phyloP scores from a whole-genome alignment of 2,113 vertebrate genomes.

The Aramus guarauna region DNA sequence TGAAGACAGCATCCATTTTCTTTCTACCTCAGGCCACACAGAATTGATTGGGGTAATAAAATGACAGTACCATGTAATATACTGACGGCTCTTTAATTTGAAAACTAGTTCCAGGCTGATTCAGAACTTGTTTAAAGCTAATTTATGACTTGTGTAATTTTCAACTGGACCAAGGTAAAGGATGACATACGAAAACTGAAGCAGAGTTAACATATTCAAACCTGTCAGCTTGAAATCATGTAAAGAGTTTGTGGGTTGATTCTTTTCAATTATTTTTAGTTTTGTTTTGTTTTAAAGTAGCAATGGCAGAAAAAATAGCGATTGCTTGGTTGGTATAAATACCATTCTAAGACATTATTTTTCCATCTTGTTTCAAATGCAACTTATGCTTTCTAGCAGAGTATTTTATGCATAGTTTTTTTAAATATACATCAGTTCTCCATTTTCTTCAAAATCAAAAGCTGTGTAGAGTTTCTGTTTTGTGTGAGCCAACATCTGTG shows the following conservation, averaged over 20 bases:
- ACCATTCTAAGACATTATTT: not conserved
- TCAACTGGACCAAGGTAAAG: conserved; percentile 67
- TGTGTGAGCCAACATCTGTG: not conserved
- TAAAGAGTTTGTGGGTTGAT: not conserved
- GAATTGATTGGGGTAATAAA: conserved; percentile 93
- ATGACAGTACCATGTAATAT: conserved; percentile 85
- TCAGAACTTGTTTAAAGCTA: conserved; percentile 85
- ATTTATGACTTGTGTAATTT: conserved; percentile 84
- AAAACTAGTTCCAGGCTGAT: conserved; percentile 79
- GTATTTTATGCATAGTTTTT: not conserved
- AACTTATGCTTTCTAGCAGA: not conserved
- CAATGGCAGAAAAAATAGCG: not conserved
- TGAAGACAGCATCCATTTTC: conserved; percentile 80
- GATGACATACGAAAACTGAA: conserved; percentile 75
- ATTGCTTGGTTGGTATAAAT: not conserved
- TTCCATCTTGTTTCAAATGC: not conserved
- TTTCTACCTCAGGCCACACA: conserved; percentile 75
- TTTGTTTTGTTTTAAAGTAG: not conserved
- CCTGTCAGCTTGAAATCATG: conserved; percentile 33
- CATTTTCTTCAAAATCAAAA: not conserved
- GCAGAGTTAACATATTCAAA: conserved; percentile 74
- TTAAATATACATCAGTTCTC: not conserved
- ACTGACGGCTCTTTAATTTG: conserved; percentile 83
- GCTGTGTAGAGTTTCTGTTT: not conserved
- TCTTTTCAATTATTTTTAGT: not conserved